Evolutionary conservation across 1,140 invertebrate species (phyloP).

Genomic region (Lasioglossum baleicum): DNA sequence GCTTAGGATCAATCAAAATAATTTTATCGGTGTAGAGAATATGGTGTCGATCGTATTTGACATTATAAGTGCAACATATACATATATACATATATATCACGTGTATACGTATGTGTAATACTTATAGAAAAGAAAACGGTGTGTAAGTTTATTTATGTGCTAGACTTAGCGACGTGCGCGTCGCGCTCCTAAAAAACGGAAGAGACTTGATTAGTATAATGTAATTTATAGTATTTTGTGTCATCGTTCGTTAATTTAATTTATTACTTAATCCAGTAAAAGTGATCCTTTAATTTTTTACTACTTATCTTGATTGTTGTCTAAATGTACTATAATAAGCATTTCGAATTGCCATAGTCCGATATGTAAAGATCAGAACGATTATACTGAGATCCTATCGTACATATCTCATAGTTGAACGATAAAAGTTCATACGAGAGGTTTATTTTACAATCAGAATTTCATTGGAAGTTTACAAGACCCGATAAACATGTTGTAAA

Average conservation of each 20-base stretch:
- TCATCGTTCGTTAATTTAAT: conserved; percentile 21
- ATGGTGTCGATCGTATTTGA: conserved; percentile 13
- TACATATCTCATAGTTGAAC: conserved; percentile 26
- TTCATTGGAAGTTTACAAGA: conserved; percentile 18
- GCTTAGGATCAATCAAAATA: conserved; percentile 23
- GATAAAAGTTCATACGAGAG: conserved; percentile 16
- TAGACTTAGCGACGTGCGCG: conserved; percentile 11
- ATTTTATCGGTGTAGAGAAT: conserved; percentile 2
- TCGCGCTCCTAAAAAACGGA: conserved; percentile 21
- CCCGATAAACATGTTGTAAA: neutral
- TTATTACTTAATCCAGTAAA: conserved; percentile 17
- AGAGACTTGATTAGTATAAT: conserved; percentile 32
- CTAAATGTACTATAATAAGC: conserved; percentile 9
- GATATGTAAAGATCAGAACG: conserved; percentile 15
- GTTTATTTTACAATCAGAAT: conserved; percentile 10
- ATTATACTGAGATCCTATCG: neutral
- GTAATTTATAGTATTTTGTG: conserved; percentile 26
- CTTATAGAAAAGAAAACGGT: neutral
- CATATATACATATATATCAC: too few relatives aligned
- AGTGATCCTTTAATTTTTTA: conserved; percentile 15
- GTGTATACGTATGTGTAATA: neutral
- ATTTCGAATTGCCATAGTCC: conserved; percentile 40
- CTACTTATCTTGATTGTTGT: conserved; percentile 11
- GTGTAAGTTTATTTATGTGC: conserved; percentile 33
- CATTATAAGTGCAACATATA: conserved; percentile 18